Base-by-base conservation (phyloP, 2,797 vertebrate genomes). In the Melanogrammus aeglefinus region DNA sequence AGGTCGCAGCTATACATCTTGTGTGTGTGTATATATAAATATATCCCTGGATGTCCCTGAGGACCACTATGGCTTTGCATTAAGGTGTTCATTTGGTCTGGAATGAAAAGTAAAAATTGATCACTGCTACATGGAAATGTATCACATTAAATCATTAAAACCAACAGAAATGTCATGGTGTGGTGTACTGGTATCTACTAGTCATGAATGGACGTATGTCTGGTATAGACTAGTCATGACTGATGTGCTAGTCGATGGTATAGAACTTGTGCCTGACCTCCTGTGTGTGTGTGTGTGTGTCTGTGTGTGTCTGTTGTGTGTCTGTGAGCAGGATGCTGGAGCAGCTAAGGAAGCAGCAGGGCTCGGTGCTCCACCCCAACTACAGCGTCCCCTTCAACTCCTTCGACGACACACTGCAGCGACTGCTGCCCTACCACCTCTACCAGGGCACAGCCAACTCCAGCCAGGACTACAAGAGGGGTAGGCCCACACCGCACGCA, bases 401-500 rank as follows among this genome's bases (percentile, higher is more conserved):
- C 1, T 95, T 97, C 73, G 94, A 96, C 81, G 97, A 99, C 44
- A 95, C 96, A 0, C 85, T 97, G 77, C 89, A 95, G 72, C 91
- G 96, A 81, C 93, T 99, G 78, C 92, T 98, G 81, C 97, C 97
- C 85, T 98, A 98, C 91, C 97, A 99, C 10, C 95, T 98, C 69
- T 99, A 99, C 94, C 97, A 98, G 92, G 97, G 97, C 31, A 93
- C 94, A 76, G 92, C 96, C 72, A 96, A 96, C 79, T 95, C 95
- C 7, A 85, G 94, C 47, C 88, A 90, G 44, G 96, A 99, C 85
- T 96, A 96, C 88, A 88, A 91, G 13, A 95, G 88, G 94, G 97
- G 97, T 98, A 82, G 71, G 41, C 18, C 47, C 47, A 57, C 47
- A 57, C 18, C 47, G 47, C 41, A 16, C 41, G 41, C 41, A 4